Conservation (phyloP, 2,888 invertebrate genomes). For the Anaspis maculata region DNA sequence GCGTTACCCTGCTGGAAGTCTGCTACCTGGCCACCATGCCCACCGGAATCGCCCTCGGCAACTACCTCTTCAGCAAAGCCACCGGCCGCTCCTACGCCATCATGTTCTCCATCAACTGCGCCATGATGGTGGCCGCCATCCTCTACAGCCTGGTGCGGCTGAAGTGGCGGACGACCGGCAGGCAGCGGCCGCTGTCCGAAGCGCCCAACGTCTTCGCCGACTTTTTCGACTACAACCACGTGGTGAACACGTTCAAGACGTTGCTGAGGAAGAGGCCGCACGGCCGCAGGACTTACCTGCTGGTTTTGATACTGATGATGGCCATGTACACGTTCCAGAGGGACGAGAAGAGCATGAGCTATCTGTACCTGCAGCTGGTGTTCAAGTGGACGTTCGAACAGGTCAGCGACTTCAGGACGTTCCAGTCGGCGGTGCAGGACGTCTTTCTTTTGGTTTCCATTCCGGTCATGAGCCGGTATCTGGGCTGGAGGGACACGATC, state of each 20-base stretch:
- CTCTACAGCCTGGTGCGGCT: slow-evolving; percentile 56
- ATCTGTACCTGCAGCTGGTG: slow-evolving; percentile 62
- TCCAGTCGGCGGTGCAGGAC: slow-evolving; percentile 63
- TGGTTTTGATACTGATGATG: slow-evolving; percentile 66
- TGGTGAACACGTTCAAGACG: slow-evolving; percentile 53
- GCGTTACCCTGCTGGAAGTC: slow-evolving; percentile 75
- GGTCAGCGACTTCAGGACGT: slow-evolving; percentile 62
- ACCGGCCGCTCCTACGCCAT: slow-evolving; percentile 57
- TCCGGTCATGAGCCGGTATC: slow-evolving; percentile 60
- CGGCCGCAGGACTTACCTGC: slow-evolving; percentile 53
- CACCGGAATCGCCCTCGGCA: slow-evolving; percentile 67
- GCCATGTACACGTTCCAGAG: slow-evolving; percentile 74
- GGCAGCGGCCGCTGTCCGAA: slow-evolving; percentile 54
- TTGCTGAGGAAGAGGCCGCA: slow-evolving; percentile 51
- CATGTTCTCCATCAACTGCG: slow-evolving; percentile 66
- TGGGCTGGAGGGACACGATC: slow-evolving; percentile 61
- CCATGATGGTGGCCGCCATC: slow-evolving; percentile 53
- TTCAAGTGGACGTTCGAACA: slow-evolving; percentile 62
- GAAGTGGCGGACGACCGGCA: slow-evolving; percentile 56
- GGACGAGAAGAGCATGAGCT: slow-evolving; percentile 70
- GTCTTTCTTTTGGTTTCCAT: slow-evolving; percentile 61
- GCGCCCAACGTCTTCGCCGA: slow-evolving; percentile 51
- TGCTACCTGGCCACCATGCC: slow-evolving; percentile 79
- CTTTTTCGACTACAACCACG: slow-evolving; percentile 64
- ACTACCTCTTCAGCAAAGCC: slow-evolving; percentile 49